A percentile compares a stretch with the other conserved stretches of the same genome.
Evolutionary conservation across 2,888 invertebrate genomes (phyloP).

Genomic region (Mythimna vitellina): DNA sequence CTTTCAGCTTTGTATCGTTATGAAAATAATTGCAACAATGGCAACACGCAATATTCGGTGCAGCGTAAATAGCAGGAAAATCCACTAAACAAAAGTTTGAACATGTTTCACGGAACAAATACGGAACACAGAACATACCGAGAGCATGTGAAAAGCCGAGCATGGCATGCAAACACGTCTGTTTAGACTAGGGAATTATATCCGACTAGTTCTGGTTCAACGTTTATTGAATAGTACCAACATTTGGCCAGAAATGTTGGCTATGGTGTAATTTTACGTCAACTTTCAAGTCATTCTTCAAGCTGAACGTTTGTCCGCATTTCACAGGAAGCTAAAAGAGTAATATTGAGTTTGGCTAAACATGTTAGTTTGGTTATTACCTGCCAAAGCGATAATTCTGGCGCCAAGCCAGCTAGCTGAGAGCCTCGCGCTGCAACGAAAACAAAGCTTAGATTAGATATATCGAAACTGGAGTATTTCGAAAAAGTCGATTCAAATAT

Average conservation of each 20-base stretch:
- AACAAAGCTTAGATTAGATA: slow-evolving; percentile 22
- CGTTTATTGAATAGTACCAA: slow-evolving; percentile 6
- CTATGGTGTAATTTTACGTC: background rate
- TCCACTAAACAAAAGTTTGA: slow-evolving; percentile 25
- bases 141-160: slow-evolving; percentile 27
- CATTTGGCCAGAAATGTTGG: background rate
- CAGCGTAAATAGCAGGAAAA: slow-evolving; percentile 13
- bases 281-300: background rate
- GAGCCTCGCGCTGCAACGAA: slow-evolving; percentile 18
- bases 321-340: slow-evolving; percentile 9
- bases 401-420: slow-evolving; percentile 38
- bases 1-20: slow-evolving; percentile 9
- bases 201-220: slow-evolving; percentile 18
- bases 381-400: slow-evolving; percentile 32
- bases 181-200: slow-evolving; percentile 35
- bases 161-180: slow-evolving; percentile 22
- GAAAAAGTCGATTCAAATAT: background rate
- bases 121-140: slow-evolving; percentile 14
- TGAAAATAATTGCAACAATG: slow-evolving; percentile 32
- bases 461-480: slow-evolving; percentile 6
- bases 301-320: background rate
- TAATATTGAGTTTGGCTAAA: slow-evolving; percentile 12
- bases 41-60: slow-evolving; percentile 27
- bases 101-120: slow-evolving; percentile 33
- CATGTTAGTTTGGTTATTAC: slow-evolving; percentile 35